A percentile compares a stretch with the other conserved stretches of the same genome.
These are phyloP conservation scores for Pentalonia nigronervosa DNA, from an alignment of 1,140 invertebrate species.

Conservation along the genomic window DNA sequence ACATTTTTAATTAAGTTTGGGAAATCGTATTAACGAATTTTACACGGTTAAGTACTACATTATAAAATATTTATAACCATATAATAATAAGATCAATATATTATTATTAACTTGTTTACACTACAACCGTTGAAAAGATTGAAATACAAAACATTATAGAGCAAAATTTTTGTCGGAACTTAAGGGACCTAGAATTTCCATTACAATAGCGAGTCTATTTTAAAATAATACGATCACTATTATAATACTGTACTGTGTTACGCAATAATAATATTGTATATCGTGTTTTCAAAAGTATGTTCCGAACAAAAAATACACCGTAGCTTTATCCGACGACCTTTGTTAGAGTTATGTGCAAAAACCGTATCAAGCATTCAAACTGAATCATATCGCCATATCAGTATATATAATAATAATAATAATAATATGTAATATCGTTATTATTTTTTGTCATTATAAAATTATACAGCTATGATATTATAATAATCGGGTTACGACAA, in stretches of 20 bases:
- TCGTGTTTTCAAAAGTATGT: background rate
- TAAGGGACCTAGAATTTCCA: background rate
- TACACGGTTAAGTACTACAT: background rate
- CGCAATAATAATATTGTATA: background rate
- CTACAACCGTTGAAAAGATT: too few species aligned
- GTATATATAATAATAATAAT: background rate
- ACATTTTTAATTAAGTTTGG: background rate
- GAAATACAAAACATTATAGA: background rate
- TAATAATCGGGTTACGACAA: background rate
- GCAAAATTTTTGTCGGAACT: background rate
- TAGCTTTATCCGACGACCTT: background rate
- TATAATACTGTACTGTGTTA: background rate
- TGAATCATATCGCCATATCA: background rate
- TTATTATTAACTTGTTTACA: too few species aligned
- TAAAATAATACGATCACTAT: background rate
- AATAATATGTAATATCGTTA: background rate
- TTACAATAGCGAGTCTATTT: background rate
- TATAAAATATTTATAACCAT: too few species aligned
- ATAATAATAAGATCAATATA: too few species aligned
- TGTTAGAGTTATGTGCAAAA: background rate
- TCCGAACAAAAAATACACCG: background rate
- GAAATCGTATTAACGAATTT: background rate
- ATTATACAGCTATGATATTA: background rate
- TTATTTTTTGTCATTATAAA: conserved; percentile 10
- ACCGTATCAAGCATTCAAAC: background rate